phyloP scores from a whole-genome alignment of 2,113 vertebrate genomes.

The Naja naja region DNA sequence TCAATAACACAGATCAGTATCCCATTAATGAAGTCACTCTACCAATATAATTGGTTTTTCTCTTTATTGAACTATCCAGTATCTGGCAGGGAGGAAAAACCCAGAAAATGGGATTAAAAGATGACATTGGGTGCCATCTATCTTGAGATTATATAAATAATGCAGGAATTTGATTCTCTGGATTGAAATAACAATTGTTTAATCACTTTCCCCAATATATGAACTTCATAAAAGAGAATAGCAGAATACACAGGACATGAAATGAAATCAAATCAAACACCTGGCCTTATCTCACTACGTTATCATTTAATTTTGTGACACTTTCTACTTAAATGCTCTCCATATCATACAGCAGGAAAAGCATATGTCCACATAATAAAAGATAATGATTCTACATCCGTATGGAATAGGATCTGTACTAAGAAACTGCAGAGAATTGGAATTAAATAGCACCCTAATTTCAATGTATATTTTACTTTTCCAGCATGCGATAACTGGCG shows the following conservation, averaged over 20 bases:
- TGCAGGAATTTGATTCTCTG: slow-evolving; percentile 58
- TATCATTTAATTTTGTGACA: slow-evolving; percentile 30
- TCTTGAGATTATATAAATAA: slow-evolving; percentile 60
- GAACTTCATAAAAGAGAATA: slow-evolving; percentile 54
- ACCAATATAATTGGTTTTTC: slow-evolving; percentile 73
- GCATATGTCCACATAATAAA: background rate
- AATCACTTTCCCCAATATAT: slow-evolving; percentile 54
- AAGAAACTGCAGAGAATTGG: slow-evolving; percentile 19
- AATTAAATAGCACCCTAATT: slow-evolving; percentile 34
- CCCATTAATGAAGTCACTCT: slow-evolving; percentile 72
- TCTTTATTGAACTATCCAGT: slow-evolving; percentile 70
- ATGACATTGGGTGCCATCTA: slow-evolving; percentile 67
- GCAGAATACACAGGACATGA: slow-evolving; percentile 41
- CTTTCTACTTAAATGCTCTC: background rate
- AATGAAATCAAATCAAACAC: slow-evolving; percentile 46
- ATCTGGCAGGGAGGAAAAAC: slow-evolving; percentile 43
- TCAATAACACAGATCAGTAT: slow-evolving; percentile 74
- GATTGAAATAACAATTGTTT: slow-evolving; percentile 59
- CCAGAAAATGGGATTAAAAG: slow-evolving; percentile 75
- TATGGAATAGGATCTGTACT: slow-evolving; percentile 16
- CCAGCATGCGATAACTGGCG: background rate
- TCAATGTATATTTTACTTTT: slow-evolving; percentile 26
- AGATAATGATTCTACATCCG: background rate
- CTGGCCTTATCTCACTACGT: slow-evolving; percentile 36
- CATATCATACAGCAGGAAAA: slow-evolving; percentile 19